A percentile compares a stretch with the other conserved stretches of the same genome.
Evolutionary conservation across 2,113 vertebrate genomes (phyloP).

Genomic region (Cephalopterus ornatus): DNA sequence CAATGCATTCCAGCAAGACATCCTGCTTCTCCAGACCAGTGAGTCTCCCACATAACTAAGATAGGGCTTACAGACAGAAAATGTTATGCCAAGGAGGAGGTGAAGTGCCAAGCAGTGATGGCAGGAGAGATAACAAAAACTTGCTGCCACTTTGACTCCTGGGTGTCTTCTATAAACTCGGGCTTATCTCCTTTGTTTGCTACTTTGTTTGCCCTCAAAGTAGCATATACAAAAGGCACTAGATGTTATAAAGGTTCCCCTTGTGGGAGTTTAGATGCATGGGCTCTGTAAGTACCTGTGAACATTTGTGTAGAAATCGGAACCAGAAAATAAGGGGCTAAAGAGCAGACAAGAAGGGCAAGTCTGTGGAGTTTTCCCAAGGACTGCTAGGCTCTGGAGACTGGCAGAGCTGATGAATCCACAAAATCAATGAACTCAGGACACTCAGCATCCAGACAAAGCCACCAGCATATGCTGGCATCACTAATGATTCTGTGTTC

Average conservation of each 20-base stretch:
- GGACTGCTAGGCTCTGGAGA: background rate
- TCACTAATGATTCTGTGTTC: background rate
- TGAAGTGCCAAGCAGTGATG: background rate
- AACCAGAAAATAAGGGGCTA: background rate
- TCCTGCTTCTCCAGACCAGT: background rate
- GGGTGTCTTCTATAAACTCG: background rate
- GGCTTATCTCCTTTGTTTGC: no score
- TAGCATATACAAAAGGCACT: background rate
- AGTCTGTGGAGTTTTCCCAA: background rate
- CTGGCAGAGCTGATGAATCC: background rate
- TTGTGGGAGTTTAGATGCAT: background rate
- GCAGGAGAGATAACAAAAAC: background rate
- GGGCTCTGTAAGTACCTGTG: background rate
- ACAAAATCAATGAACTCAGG: background rate
- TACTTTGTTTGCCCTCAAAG: background rate
- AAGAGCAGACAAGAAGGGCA: background rate
- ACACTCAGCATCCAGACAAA: background rate
- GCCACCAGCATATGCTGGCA: background rate
- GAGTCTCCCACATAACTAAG: background rate
- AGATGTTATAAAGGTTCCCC: background rate
- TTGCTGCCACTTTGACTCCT: background rate
- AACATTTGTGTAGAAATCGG: accelerated
- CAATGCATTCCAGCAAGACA: background rate
- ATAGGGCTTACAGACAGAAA: background rate
- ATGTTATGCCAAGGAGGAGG: background rate